Evolutionary conservation across 1,140 invertebrate genomes (phyloP).

Genomic region (Leptonema lineaticorne): DNA sequence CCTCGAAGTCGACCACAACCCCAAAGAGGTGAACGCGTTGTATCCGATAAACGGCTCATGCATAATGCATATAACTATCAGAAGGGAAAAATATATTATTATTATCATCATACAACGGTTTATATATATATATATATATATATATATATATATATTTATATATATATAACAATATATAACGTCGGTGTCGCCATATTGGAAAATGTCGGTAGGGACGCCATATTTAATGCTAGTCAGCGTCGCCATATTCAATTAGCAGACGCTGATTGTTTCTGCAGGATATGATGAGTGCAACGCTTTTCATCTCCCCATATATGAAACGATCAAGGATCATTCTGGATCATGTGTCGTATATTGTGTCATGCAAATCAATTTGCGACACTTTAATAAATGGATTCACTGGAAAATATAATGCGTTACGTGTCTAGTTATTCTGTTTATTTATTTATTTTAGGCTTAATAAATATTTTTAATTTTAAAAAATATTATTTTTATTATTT

Average conservation of each 20-base stretch:
- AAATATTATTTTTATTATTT: too few relatives aligned
- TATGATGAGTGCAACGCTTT: conserved; percentile 28
- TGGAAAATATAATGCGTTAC: too few relatives aligned
- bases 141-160: too few relatives aligned
- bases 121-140: neutral
- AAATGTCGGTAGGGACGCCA: too few relatives aligned
- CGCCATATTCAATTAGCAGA: conserved; percentile 22
- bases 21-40: neutral
- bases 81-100: neutral
- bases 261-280: conserved; percentile 30
- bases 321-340: neutral
- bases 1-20: neutral
- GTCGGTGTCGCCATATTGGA: too few relatives aligned
- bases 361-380: neutral
- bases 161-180: too few relatives aligned
- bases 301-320: neutral
- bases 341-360: neutral
- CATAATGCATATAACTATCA: conserved; percentile 1
- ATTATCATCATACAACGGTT: neutral
- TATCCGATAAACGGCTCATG: conserved; percentile 5
- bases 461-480: too few relatives aligned
- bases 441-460: too few relatives aligned
- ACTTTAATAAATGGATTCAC: too few relatives aligned
- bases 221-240: neutral
- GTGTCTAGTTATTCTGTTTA: too few relatives aligned